Base-by-base conservation (phyloP, 2,888 invertebrate genomes). In the Ichneumoninae sp. region DNA sequence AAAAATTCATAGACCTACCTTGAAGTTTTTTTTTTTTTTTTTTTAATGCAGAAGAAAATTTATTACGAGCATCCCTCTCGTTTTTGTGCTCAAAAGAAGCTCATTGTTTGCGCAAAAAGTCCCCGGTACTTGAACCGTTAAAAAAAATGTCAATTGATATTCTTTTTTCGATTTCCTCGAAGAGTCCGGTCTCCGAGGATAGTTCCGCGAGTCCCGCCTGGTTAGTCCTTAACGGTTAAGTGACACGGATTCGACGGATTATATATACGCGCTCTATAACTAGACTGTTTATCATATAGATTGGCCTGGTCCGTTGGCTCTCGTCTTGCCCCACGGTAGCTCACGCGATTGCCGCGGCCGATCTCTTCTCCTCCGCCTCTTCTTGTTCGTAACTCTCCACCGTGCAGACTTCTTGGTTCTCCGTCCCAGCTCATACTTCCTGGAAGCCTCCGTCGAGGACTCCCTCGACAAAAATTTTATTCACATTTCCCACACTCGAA, bases 231-330 rank as follows among this genome's bases (percentile, higher is more conserved):
- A 87, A 87, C 84, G 83, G 87, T 86, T 81, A 78, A 88, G 87
- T 88, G 89, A 89, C 88, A 89, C 88, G 87, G 86, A 87, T 89
- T 85, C 77, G 75, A 77, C 60, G 70, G 73, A 47, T 75, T 68
- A 30, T 69, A 81, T 76, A 82, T 75, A 69, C 63, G 83, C 85
- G 81, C 84, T 71, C 69, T 86, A 87, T 86, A 91, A 91, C 90
- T 89, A 87, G 89, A 84, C 92, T 91, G 91, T 92, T 92, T 92
- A 92, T 92, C 92, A 92, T 92, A 92, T 92, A 92, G 92, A 92
- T 92, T 92, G 92, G 91, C 90, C 89, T 10, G 83, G 86, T 85
- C 74, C 19, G 36, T 74, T 68, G 44, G 75, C 73, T 60, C 60
- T 57, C 54, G 40, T 66, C 63, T 50, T 52, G 52, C 71, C 76